Evolutionary conservation across 2,888 invertebrate genomes (phyloP).

Genomic region (Temnothorax rugatulus): DNA sequence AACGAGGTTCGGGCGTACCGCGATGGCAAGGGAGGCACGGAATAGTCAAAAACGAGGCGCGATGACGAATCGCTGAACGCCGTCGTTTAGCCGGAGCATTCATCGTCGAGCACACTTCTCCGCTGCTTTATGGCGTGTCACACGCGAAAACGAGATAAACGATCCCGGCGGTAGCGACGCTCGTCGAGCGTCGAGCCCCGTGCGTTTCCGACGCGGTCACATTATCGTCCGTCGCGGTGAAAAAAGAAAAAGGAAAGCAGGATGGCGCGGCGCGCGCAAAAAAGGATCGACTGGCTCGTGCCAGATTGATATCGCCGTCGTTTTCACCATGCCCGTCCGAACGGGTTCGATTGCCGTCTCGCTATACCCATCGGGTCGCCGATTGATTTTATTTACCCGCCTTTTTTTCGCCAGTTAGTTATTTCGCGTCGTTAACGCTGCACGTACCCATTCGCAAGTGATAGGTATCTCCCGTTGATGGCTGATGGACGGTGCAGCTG

Average conservation of each 20-base stretch:
- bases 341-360: conserved; percentile 16
- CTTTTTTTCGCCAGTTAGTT: conserved; percentile 33
- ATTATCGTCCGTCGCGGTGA: conserved; percentile 16
- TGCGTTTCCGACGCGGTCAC: conserved; percentile 19
- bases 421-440: conserved; percentile 47
- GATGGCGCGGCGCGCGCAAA: not conserved
- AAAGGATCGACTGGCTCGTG: conserved; percentile 3
- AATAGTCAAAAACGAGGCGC: conserved; percentile 13
- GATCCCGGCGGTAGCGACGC: not conserved
- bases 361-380: conserved; percentile 14
- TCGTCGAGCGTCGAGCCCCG: not conserved
- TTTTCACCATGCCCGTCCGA: not conserved
- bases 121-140: conserved; percentile 29
- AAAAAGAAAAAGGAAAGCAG: not conserved
- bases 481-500: not conserved
- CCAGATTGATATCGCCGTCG: conserved; percentile 36
- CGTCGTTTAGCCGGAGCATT: conserved; percentile 35
- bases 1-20: conserved; percentile 7
- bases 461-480: conserved; percentile 30
- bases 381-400: conserved; percentile 26
- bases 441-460: not conserved
- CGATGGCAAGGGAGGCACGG: not conserved
- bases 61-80: conserved; percentile 38
- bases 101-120: conserved; percentile 34
- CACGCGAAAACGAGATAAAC: conserved; percentile 48